phyloP scores from a whole-genome alignment of 2,888 invertebrate genomes.

The Phaedon cochleariae region DNA sequence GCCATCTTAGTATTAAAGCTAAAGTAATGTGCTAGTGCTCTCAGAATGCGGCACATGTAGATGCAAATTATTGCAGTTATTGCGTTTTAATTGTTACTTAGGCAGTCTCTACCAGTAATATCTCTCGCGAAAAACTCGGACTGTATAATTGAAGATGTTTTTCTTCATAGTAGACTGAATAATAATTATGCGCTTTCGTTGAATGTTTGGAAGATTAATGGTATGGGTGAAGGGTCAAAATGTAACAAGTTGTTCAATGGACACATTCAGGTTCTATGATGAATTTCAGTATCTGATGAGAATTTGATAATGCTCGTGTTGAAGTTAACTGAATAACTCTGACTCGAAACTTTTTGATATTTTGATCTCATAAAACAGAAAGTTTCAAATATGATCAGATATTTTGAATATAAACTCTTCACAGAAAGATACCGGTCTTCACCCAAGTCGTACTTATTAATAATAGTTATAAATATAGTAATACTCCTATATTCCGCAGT shows the following conservation, averaged over 20 bases:
- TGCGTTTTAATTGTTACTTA: conserved; percentile 30
- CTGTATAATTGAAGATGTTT: conserved; percentile 9
- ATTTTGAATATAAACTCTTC: no score
- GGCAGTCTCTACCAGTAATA: not conserved
- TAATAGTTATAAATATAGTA: no score
- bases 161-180: not conserved
- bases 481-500: no score
- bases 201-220: not conserved
- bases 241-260: not conserved
- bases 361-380: no score
- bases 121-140: not conserved
- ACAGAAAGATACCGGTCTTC: no score
- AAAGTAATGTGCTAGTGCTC: conserved; percentile 24
- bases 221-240: not conserved
- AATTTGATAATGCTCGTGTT: no score
- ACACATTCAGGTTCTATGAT: no score
- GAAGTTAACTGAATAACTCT: no score
- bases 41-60: conserved; percentile 19
- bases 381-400: no score
- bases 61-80: conserved; percentile 33
- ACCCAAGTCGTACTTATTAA: no score
- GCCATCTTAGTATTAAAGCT: conserved; percentile 19
- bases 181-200: conserved; percentile 1
- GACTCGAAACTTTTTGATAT: no score
- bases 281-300: no score